Base-by-base conservation (phyloP, 2,888 invertebrate genomes). In the Parnassius glacialis region DNA sequence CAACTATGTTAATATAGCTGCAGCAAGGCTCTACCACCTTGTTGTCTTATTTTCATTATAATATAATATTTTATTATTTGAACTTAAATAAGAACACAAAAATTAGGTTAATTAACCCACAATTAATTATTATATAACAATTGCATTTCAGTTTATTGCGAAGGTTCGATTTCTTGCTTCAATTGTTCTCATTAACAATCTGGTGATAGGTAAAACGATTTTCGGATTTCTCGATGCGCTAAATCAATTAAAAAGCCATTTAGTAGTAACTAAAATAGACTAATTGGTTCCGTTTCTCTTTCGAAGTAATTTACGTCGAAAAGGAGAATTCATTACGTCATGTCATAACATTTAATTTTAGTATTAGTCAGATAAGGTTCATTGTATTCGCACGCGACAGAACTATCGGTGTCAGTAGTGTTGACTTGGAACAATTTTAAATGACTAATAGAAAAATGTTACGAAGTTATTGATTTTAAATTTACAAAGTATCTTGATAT, bases 221-320 rank as follows among this genome's bases (percentile, higher is more conserved):
- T 69, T 71, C 72, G 70, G 69, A 81, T 83, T 83, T 80, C 82
- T 83, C 79, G 81, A 74, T 68, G 63, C 70, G 67, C 65, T 65
- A 65, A 76, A 72, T 74, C 75, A 80, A 85, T 87, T 85, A 81
- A 84, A 80, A 79, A 74, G 65, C 73, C 71, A 79, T 84, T 83
- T 76, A 75, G 75, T 69, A 72, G 66, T 70, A 70, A 74, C 75
- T 64, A 75, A 84, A 84, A 85, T 83, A 81, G 78, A 79, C 72
- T 81, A 80, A 83, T 83, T 78, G 73, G 65, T 68, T 71, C 68
- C 64, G 74, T 77, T 78, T 79, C 74, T 81, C 84, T 84, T 84
- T 84, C 80, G 65, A 75, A 70, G 65, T 59, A 63, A 54, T 67
- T 66, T 62, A 65, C 59, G 64, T 59, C 64, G 58, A 44, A 57